phyloP scores from a whole-genome alignment of 2,888 invertebrate genomes.

The Parnassius smintheus region DNA sequence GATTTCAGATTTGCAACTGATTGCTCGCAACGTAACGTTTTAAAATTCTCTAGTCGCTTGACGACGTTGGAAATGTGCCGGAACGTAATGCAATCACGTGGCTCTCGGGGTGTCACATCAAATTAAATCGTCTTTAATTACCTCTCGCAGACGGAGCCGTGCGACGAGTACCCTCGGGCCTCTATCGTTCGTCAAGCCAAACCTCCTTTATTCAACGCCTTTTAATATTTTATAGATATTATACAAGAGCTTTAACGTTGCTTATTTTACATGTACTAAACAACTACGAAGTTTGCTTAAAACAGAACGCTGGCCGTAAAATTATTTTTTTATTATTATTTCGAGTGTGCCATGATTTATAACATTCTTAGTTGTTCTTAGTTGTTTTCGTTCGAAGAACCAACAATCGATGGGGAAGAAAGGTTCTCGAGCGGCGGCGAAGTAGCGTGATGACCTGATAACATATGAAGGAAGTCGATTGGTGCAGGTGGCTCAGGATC shows the following conservation, averaged over 20 bases:
- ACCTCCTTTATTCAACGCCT: conserved; percentile 24
- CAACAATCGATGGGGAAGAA: too few relatives aligned
- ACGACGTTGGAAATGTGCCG: background rate
- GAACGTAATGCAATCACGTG: conserved; percentile 46
- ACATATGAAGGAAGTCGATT: too few relatives aligned
- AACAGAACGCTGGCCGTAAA: too few relatives aligned
- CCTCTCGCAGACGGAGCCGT: conserved; percentile 37
- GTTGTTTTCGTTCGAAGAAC: too few relatives aligned
- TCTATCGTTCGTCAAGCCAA: conserved; percentile 14
- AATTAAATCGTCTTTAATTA: conserved; percentile 71
- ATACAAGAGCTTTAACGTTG: background rate
- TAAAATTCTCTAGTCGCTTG: conserved; percentile 3
- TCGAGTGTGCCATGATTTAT: conserved; percentile 56
- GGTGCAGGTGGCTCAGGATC: too few relatives aligned
- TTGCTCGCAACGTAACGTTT: conserved; percentile 5
- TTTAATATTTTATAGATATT: conserved; percentile 14
- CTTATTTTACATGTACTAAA: background rate
- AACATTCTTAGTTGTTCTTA: conserved; percentile 48
- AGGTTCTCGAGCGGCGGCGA: too few relatives aligned
- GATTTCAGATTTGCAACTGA: background rate
- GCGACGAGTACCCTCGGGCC: conserved; percentile 25
- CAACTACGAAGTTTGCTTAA: background rate
- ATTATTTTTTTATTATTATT: too few relatives aligned
- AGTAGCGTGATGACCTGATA: too few relatives aligned
- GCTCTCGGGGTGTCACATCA: conserved; percentile 57